Evolutionary conservation across 2,888 invertebrate species (phyloP).

Genomic region (Drosophila mayaguana): DNA sequence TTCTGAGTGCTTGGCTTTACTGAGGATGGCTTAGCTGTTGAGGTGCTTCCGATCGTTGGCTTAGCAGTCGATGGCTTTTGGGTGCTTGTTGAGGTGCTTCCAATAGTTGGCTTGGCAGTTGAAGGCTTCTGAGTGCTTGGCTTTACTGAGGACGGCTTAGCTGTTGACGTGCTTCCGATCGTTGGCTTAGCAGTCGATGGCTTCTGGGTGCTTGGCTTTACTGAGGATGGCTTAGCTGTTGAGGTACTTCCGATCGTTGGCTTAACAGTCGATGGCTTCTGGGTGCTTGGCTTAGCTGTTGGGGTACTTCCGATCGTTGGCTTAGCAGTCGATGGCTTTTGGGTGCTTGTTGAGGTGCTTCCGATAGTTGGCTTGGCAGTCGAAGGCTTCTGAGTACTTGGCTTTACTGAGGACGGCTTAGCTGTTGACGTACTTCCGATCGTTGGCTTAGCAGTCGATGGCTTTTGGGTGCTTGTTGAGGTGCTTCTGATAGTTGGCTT

Average conservation of each 20-base stretch:
- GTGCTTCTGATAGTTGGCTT: no score
- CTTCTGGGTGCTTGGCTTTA: no score
- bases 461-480: no score
- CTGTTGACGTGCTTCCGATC: neutral
- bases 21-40: no score
- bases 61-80: neutral
- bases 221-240: constrained; percentile 5
- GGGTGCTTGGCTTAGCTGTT: neutral
- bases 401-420: no score
- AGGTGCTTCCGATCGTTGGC: no score
- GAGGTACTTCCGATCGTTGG: neutral
- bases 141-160: neutral
- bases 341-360: no score
- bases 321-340: no score
- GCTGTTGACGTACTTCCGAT: no score
- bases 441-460: no score
- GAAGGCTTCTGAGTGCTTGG: neutral
- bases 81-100: neutral
- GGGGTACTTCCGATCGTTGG: neutral
- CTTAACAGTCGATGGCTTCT: neutral
- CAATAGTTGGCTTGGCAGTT: neutral
- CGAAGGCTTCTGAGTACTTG: neutral
- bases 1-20: no score
- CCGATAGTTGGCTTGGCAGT: neutral
- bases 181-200: no score